Base-by-base conservation (phyloP, 2,113 vertebrate genomes). In the Mugil cephalus region DNA sequence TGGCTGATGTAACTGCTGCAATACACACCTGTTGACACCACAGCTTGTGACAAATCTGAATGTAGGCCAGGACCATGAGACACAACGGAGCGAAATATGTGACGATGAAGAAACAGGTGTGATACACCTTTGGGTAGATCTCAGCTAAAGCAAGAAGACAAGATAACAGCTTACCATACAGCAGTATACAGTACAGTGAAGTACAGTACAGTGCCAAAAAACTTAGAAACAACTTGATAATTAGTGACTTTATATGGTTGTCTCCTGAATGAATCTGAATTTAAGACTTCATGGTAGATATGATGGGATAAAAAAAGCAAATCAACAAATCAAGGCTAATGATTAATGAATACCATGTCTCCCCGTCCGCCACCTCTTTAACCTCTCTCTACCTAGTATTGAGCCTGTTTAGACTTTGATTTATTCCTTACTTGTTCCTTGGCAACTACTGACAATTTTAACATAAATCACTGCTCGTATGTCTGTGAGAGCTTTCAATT, bases 21-120 rank as follows among this genome's bases (percentile, higher is more conserved):
- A 50, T 48, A 70, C 88, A 77, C 88, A 98, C 98, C 95, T 99
- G 97, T 54, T 96, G 95, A 84, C 95, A 98, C 97, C 97, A 99
- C 15, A 99, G 93, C 86, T 99, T 99, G 55, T 96, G 95, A 83
- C 97, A 99, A 90, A 99, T 99, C 87, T 99, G 98, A 76, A 98
- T 94, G 83, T 99, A 99, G 15, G 96, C 97, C 94, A 99, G 89
- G 39, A 97, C 94, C 97, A 99, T 99, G 12, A 99, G 95, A 89
- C 98, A 99, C 24, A 99, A 70, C 0, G 98, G 98, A 10, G 97
- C 97, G 88, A 98, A 94, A 76, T 99, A 99, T 0, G 97, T 99
- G 58, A 96, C 95, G 68, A 99, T 94, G 72, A 99, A 99, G 92
- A 99, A 99, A 76, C 97, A 98, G 0, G 93, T 95, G 75, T 99